Evolutionary conservation across 2,113 vertebrate genomes (phyloP).

Genomic region (Hiodon tergisus): DNA sequence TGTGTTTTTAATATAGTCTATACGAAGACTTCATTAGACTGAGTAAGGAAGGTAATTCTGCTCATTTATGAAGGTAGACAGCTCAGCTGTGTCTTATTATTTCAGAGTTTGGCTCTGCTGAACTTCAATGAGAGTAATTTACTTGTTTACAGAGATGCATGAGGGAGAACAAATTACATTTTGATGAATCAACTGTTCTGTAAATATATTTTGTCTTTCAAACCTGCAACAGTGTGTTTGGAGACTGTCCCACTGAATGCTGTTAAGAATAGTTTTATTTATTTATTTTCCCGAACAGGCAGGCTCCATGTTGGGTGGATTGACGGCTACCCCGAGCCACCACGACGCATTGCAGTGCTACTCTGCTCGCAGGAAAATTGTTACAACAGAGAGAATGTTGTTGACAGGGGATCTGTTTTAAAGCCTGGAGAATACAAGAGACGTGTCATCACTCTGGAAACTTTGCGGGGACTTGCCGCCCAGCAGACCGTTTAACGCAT

Average conservation of each 20-base stretch:
- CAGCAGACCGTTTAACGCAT: not conserved
- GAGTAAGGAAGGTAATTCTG: slow-evolving; percentile 1
- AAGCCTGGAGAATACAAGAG: not conserved
- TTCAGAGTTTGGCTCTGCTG: slow-evolving; percentile 17
- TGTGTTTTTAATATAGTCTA: slow-evolving; percentile 17
- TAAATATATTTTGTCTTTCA: slow-evolving; percentile 22
- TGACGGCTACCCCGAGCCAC: not conserved
- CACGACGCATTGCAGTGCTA: not conserved
- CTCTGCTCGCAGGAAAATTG: not conserved
- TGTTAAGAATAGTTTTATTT: slow-evolving; percentile 5
- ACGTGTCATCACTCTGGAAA: not conserved
- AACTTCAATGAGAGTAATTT: slow-evolving; percentile 23
- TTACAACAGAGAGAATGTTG: not conserved
- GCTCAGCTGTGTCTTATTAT: slow-evolving; percentile 13
- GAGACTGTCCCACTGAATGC: slow-evolving; percentile 8
- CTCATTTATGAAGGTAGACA: slow-evolving; percentile 13
- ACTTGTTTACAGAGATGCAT: slow-evolving; percentile 25
- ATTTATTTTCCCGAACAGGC: not conserved
- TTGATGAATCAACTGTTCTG: slow-evolving; percentile 20
- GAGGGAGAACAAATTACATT: slow-evolving; percentile 26
- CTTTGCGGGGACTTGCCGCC: not conserved
- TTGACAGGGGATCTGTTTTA: not conserved
- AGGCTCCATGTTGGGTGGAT: not conserved
- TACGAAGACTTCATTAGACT: not conserved
- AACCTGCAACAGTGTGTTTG: not conserved